Conservation (phyloP, 2,888 invertebrate genomes). For the Aricia artaxerxes region DNA sequence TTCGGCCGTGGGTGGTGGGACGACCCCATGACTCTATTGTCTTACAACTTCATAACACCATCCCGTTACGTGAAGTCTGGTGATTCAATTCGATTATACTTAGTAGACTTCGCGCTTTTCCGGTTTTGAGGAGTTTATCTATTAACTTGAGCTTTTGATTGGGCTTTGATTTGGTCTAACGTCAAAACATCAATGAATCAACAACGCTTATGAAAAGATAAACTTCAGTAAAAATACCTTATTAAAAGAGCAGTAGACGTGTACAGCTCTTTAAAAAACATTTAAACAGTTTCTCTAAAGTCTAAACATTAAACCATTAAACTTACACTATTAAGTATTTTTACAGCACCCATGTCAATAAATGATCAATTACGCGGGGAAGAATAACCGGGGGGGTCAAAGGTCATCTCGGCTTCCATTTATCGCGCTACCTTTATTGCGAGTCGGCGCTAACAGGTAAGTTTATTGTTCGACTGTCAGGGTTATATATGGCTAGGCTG, state of each 20-base stretch:
- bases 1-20: constrained; percentile 73
- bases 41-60: constrained; percentile 74
- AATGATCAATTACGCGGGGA: constrained; percentile 16
- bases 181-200: too few relatives aligned
- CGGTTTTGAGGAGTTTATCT: too few relatives aligned
- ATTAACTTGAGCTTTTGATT: too few relatives aligned
- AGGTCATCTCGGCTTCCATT: constrained; percentile 64
- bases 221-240: too few relatives aligned
- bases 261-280: background rate
- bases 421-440: constrained; percentile 53
- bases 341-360: constrained; percentile 12
- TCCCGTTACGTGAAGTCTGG: constrained; percentile 69
- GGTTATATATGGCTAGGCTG: constrained; percentile 63
- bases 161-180: too few relatives aligned
- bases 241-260: too few relatives aligned
- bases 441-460: constrained; percentile 63
- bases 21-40: constrained; percentile 75
- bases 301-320: background rate
- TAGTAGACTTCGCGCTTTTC: too few relatives aligned
- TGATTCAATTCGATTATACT: background rate
- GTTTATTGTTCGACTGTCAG: constrained; percentile 72
- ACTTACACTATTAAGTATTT: background rate
- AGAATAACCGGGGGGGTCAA: constrained; percentile 49
- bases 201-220: too few relatives aligned
- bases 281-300: background rate